These are phyloP conservation scores for Falco peregrinus DNA, from an alignment of 2,797 vertebrate species.

Conservation along the genomic window DNA sequence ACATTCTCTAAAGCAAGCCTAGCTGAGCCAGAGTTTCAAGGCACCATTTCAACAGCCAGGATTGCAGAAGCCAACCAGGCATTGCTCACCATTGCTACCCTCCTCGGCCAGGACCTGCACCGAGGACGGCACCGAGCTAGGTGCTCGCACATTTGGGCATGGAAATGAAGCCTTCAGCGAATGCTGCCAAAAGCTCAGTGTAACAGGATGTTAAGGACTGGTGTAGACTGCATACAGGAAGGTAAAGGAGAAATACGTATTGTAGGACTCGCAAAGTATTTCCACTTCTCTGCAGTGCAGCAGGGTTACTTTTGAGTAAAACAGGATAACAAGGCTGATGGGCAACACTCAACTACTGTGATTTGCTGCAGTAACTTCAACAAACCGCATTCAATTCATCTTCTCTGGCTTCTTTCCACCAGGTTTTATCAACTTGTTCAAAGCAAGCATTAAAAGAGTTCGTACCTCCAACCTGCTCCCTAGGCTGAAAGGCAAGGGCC, in stretches of 20 bases:
- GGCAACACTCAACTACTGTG: fast-evolving
- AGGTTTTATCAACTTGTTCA: constrained; percentile 6
- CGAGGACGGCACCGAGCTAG: fast-evolving
- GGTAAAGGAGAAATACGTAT: background rate
- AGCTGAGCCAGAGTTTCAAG: background rate
- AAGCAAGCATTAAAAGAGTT: constrained; percentile 15
- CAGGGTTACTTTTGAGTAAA: background rate
- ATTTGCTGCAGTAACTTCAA: background rate
- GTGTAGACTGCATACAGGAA: background rate
- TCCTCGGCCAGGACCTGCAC: fast-evolving
- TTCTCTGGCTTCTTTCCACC: constrained; percentile 17
- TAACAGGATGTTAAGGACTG: background rate
- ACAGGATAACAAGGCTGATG: background rate
- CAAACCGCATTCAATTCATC: background rate
- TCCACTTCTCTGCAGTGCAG: background rate
- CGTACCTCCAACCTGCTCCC: background rate
- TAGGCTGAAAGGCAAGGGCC: background rate
- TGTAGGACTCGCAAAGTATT: background rate
- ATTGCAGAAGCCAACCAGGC: background rate
- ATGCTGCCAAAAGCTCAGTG: background rate
- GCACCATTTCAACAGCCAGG: background rate
- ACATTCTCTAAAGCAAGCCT: background rate
- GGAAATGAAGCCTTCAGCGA: background rate
- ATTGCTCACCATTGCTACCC: background rate
- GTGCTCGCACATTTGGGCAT: background rate